Evolutionary conservation across 2,888 invertebrate species (phyloP), one percentile per base, ranked within the genome.

Genomic region (Lepidocyrtinus sp.): DNA sequence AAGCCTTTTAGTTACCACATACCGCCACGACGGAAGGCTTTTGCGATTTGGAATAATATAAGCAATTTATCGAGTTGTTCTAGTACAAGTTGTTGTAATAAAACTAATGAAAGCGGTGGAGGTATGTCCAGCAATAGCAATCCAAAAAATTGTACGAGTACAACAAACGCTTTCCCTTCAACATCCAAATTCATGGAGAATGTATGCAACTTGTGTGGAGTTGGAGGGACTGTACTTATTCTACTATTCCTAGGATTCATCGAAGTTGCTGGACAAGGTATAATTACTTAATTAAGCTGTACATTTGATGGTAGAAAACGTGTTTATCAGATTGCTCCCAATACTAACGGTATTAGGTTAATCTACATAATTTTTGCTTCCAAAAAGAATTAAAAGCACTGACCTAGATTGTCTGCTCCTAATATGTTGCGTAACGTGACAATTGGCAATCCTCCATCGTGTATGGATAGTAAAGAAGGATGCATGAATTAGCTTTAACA

Each of bases 181-280:
- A n/a, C 50, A 2, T 50, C 50, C 50, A 2, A 15, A 1, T 17
- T 50, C 15, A 50, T 50, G 12, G 50, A 50, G 50, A 55, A 19
- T 50, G 21, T 78, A 24, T 72, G 55, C 59, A 63, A 27, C 36
- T 17, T 62, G n/a, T 63, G 71, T 46, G 59, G 65, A 36, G 55
- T 45, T 12, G 55, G 68, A 12, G 15, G 15, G 59, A 73, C 68
- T 17, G 67, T 83, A 50, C 62, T 84, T 15, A 70, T 77, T 62
- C 65, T 84, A 45, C 74, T 84, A 46, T 81, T 84, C 17, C 59
- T 84, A 12, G 81, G 79, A 25, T 81, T 81, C 68, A 75, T 78
- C 26, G 81, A 75, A 74, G 82, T 81, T 73, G 72, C 77, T 75
- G 84, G 82, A 75, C 84, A 84, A 81, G 84, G 84, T 84, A 70